Evolutionary conservation across 2,113 vertebrate genomes (phyloP), one percentile per base, ranked within the genome.

Genomic region (Ibidorhyncha struthersii): DNA sequence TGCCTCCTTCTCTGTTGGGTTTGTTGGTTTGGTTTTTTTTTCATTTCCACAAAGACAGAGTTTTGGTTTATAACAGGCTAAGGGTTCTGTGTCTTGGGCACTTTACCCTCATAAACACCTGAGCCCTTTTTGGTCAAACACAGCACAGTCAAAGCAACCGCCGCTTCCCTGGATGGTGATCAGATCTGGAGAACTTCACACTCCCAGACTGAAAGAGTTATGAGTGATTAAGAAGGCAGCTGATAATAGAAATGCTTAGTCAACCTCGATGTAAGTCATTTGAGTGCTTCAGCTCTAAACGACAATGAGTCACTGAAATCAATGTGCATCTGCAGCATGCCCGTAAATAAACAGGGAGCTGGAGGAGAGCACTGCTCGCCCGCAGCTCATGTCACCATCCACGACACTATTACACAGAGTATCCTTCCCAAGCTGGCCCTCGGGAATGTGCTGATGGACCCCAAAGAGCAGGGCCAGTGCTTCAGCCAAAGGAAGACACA

Each of bases 191-290:
- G 71, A 90, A 70, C 63, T 67, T 92, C 67, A 61, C 32, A 27
- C 6, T 72, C 58, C 23, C 58, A 63, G 55, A 4, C 14, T 0
- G 11, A 72, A 87, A 94, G 81, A 76, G 8, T 86, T 90, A 83
- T 27, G 50, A 62, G 62, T 86, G 74, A 86, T 82, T 93, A 90
- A 73, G 74, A 92, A 66, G 38, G 29, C 6, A 1, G 2, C 29
- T 82, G 59, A 81, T 66, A 78, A 84, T 27, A 95, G 74, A 92
- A 96, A 78, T 67, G 41, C n/a, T 66, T 84, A 90, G 59, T 74
- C 69, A 92, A 82, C 38, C 72, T 47, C 86, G 76, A 66, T 78
- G n/a, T 55, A 86, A 94, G 27, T 69, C 5, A 61, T 74, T 50
- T 58, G 52, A 90, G 32, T 36, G 26, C 47, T 83, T 32, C 76